Base-by-base conservation (phyloP, 2,797 vertebrate genomes). In the Pseudocheirus occidentalis region DNA sequence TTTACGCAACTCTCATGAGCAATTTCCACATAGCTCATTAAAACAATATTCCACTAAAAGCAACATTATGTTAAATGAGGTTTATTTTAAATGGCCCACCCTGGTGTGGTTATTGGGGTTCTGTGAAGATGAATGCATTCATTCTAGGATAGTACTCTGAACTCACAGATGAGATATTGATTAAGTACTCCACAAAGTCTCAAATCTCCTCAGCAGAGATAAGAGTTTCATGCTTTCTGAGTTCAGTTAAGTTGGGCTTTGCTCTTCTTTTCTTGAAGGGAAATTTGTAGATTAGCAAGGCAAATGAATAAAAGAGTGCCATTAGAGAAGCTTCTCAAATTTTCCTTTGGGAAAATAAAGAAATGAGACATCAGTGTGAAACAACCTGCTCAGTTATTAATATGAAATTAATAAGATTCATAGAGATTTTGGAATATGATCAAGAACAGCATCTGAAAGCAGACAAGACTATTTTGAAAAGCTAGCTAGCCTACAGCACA, bases 401-500 rank as follows among this genome's bases (percentile, higher is more conserved):
- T 97, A 96, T 55, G 56, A 92, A 91, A 56, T 4, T 94, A 55
- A 3, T 95, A 94, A 93, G 81, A 92, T 91, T 94, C 55, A 58
- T 55, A 94, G 94, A 95, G 91, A 56, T 93, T 91, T 87, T 95
- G 31, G 95, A 93, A 95, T 95, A 91, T 31, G 46, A 92, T 96
- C 55, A 94, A 97, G 92, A 97, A 95, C 81, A 94, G 40, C 92
- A 3, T 59, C 81, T 53, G 57, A 97, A 95, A 96, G 95, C 21
- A 96, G 96, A 93, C 59, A 21, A 90, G 27, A 73, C 29, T 50
- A 92, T 93, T 97, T 93, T 95, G 90, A 96, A 97, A 96, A 96
- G 54, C 28, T 95, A 95, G 96, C 93, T n/a, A 96, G 87, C 97
- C 94, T 94, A 92, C 91, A 98, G 93, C 40, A 95, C 28, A 90